These are phyloP conservation scores for Macrophya alboannulata DNA, from an alignment of 2,888 invertebrate genomes.

Conservation along the genomic window DNA sequence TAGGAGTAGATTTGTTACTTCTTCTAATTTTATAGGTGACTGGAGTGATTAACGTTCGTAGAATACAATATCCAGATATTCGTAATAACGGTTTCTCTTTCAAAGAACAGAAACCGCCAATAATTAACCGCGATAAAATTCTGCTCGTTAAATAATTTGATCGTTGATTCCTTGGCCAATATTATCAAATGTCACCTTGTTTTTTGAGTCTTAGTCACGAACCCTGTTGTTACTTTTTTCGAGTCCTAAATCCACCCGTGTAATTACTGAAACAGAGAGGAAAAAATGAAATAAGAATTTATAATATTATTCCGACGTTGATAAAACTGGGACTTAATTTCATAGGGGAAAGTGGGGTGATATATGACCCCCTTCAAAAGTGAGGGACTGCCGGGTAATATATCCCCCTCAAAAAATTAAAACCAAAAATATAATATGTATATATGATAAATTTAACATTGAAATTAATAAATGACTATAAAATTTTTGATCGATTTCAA, in stretches of 20 bases:
- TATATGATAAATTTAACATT: too few relatives aligned
- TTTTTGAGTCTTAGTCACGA: neutral
- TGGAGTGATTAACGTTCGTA: neutral
- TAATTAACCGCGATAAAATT: neutral
- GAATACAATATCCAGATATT: neutral
- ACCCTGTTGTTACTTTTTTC: neutral
- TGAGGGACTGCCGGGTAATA: too few relatives aligned
- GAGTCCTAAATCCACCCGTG: neutral
- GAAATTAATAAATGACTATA: too few relatives aligned
- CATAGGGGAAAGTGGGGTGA: neutral
- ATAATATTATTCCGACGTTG: neutral
- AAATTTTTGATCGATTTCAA: too few relatives aligned
- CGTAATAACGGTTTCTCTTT: neutral
- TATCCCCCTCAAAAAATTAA: too few relatives aligned
- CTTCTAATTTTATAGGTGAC: neutral
- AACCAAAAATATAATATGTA: too few relatives aligned
- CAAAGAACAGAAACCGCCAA: neutral
- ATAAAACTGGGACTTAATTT: neutral
- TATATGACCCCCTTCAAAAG: too few relatives aligned
- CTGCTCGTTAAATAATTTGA: neutral
- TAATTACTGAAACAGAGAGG: conserved; percentile 8
- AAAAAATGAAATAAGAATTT: neutral
- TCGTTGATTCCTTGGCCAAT: neutral
- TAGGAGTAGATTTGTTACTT: neutral
- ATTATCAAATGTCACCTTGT: neutral